phyloP scores from a whole-genome alignment of 2,888 invertebrate genomes.

The Oscheius sp. region DNA sequence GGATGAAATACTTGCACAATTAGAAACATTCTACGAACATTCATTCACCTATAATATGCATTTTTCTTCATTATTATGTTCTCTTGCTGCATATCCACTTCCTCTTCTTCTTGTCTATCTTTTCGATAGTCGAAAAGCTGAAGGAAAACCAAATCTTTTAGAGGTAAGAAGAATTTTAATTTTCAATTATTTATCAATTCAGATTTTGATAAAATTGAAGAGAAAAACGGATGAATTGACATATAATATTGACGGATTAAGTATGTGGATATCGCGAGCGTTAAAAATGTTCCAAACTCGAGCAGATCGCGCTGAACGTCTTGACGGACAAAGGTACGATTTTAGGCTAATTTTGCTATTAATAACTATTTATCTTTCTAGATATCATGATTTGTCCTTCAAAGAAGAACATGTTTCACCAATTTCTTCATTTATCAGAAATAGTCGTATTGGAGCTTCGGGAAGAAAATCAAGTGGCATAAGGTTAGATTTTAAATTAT shows the following conservation, averaged over 20 bases:
- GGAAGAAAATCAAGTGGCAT: slow-evolving; percentile 3
- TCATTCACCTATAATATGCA: slow-evolving; percentile 54
- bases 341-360: neutral
- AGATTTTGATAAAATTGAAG: slow-evolving; percentile 20
- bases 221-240: slow-evolving; percentile 80
- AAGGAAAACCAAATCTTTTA: slow-evolving; percentile 29
- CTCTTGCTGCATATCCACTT: slow-evolving; percentile 88
- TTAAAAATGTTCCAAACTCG: slow-evolving; percentile 46
- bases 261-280: slow-evolving; percentile 70
- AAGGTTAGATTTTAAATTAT: neutral
- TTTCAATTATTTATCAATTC: neutral
- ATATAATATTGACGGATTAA: slow-evolving; percentile 75
- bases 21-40: slow-evolving; percentile 49
- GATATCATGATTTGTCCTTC: neutral
- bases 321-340: slow-evolving; percentile 19
- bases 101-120: slow-evolving; percentile 88
- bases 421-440: slow-evolving; percentile 15
- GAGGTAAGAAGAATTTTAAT: slow-evolving; percentile 10
- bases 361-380: neutral
- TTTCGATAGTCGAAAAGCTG: slow-evolving; percentile 77
- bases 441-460: slow-evolving; percentile 13
- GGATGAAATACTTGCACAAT: slow-evolving; percentile 42
- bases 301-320: slow-evolving; percentile 34
- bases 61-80: slow-evolving; percentile 82
- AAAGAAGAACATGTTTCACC: slow-evolving; percentile 22